A percentile compares a stretch with the other conserved stretches of the same genome.
phyloP scores from a whole-genome alignment of 2,797 vertebrate species.

The Acipenser ruthenus region DNA sequence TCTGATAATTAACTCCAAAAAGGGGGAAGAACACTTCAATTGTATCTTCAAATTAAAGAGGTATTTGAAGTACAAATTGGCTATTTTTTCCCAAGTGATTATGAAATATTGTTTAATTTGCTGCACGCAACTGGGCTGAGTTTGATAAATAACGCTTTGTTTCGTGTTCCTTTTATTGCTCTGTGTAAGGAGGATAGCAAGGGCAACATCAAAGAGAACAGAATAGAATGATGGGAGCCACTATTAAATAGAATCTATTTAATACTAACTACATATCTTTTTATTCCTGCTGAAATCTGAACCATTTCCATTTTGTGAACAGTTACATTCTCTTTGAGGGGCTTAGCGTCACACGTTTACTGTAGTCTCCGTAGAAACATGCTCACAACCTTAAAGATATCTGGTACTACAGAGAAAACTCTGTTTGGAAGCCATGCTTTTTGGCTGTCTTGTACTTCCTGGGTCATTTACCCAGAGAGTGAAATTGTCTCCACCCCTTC shows the following conservation, averaged over 20 bases:
- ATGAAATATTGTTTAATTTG: constrained; percentile 89
- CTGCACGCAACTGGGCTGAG: constrained; percentile 62
- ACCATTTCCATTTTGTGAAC: too few relatives aligned
- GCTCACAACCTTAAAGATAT: too few relatives aligned
- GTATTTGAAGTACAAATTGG: constrained; percentile 77
- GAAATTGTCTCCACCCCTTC: too few relatives aligned
- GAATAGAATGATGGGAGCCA: neutral
- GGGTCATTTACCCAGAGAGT: too few relatives aligned
- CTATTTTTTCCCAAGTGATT: constrained; percentile 79
- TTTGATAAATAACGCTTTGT: constrained; percentile 75
- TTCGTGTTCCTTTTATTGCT: constrained; percentile 71
- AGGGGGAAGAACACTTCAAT: constrained; percentile 54
- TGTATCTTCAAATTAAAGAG: constrained; percentile 64
- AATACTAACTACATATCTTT: constrained; percentile 20
- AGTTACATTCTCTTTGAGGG: too few relatives aligned
- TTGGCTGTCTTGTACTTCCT: too few relatives aligned
- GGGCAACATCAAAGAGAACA: neutral
- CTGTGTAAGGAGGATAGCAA: constrained; percentile 18
- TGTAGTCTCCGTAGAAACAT: too few relatives aligned
- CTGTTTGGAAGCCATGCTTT: too few relatives aligned
- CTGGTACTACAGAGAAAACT: too few relatives aligned
- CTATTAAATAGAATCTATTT: constrained; percentile 5
- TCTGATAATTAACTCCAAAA: constrained; percentile 84
- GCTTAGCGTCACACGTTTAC: too few relatives aligned
- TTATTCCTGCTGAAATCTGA: too few relatives aligned